These are phyloP conservation scores for Pectinophora gossypiella DNA, from an alignment of 1,140 invertebrate species.

Conservation along the genomic window DNA sequence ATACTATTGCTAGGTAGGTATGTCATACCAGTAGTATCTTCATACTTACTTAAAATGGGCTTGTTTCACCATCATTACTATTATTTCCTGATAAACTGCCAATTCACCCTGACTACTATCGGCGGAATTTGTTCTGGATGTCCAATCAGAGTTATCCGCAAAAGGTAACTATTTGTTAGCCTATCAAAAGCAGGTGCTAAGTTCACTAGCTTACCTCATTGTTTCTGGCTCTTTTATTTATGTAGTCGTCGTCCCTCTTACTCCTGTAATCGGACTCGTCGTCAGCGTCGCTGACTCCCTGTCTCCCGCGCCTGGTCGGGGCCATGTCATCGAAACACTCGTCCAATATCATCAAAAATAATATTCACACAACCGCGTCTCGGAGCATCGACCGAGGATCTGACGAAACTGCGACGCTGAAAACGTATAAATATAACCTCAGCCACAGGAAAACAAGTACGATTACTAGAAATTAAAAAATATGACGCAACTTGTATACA, in stretches of 20 bases:
- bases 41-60: too few relatives aligned
- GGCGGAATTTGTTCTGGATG: too few relatives aligned
- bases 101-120: too few relatives aligned
- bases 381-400: background rate
- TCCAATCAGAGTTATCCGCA: too few relatives aligned
- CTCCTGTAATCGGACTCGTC: constrained; percentile 86
- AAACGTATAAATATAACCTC: background rate
- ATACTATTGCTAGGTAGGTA: too few relatives aligned
- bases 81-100: too few relatives aligned
- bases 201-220: constrained; percentile 79
- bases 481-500: background rate
- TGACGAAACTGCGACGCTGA: background rate
- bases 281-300: constrained; percentile 62
- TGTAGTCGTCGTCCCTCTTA: constrained; percentile 85
- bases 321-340: constrained; percentile 43
- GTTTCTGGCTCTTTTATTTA: constrained; percentile 87
- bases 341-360: constrained; percentile 58
- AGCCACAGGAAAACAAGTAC: background rate
- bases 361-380: background rate
- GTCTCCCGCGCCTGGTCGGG: constrained; percentile 53
- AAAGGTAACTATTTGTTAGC: too few relatives aligned
- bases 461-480: background rate
- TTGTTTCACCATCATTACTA: too few relatives aligned
- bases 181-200: too few relatives aligned
- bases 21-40: too few relatives aligned